Evolutionary conservation across 2,113 vertebrate species (phyloP).

Genomic region (Cyphomyrus discorhynchus): DNA sequence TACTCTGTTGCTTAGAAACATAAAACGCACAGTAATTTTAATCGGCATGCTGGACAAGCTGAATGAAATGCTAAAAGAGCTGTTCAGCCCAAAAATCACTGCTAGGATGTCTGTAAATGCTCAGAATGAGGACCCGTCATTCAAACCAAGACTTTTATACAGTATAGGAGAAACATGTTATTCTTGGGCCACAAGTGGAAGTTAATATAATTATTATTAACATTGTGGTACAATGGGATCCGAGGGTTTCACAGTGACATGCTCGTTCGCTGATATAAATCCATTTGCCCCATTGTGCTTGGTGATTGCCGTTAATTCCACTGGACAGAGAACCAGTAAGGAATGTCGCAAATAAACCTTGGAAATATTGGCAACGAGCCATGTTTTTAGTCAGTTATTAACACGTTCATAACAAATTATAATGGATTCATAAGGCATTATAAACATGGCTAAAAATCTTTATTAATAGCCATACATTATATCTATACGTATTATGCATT

Average conservation of each 20-base stretch:
- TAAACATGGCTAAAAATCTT: no score
- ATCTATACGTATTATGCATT: no score
- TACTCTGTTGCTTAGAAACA: neutral
- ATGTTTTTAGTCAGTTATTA: no score
- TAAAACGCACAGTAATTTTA: neutral
- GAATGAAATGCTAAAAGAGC: neutral
- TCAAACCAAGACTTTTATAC: neutral
- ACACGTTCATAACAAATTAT: no score
- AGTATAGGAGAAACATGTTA: neutral
- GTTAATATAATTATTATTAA: neutral
- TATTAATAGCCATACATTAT: no score
- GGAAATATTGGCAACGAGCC: neutral
- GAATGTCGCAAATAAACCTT: neutral
- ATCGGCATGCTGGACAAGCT: neutral
- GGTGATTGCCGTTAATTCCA: neutral
- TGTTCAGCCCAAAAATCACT: neutral
- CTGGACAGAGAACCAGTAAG: neutral
- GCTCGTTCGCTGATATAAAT: neutral
- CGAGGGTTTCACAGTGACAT: neutral
- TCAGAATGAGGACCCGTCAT: neutral
- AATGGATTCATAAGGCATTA: no score
- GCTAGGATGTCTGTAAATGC: neutral
- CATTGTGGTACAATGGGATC: neutral
- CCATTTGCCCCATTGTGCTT: neutral
- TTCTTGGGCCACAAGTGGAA: neutral